Evolutionary conservation across 1,140 invertebrate genomes (phyloP).

Genomic region (Rhopalosiphum maidis): DNA sequence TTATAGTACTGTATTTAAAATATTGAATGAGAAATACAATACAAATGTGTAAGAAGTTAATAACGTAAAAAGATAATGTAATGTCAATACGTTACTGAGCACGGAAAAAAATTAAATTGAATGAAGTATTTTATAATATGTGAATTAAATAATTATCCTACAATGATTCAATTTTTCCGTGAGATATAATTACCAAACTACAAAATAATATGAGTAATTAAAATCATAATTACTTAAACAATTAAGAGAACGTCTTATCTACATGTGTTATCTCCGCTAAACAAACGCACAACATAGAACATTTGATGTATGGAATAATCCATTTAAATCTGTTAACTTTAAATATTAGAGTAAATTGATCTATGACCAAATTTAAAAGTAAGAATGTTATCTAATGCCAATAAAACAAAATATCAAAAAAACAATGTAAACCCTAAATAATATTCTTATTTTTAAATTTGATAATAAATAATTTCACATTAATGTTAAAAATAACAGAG

Average conservation of each 20-base stretch:
- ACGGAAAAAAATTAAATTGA: not conserved
- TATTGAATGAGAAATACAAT: not conserved
- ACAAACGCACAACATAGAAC: not conserved
- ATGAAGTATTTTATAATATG: not conserved
- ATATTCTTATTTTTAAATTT: too few species aligned
- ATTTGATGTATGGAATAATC: not conserved
- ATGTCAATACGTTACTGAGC: not conserved
- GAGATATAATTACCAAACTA: not conserved
- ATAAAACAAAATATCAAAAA: not conserved
- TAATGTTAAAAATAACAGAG: too few species aligned
- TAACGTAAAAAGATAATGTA: not conserved
- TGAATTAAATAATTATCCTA: not conserved
- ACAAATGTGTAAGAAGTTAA: not conserved
- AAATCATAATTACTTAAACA: not conserved
- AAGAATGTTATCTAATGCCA: not conserved
- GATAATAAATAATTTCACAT: too few species aligned
- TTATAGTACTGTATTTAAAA: not conserved
- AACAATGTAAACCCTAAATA: not conserved
- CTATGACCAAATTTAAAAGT: not conserved
- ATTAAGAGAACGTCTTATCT: not conserved
- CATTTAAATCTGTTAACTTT: not conserved
- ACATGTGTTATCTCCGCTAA: not conserved
- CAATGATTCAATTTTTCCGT: not conserved
- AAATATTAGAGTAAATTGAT: not conserved
- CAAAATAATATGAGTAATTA: not conserved